Evolutionary conservation across 2,888 invertebrate genomes (phyloP).

Genomic region (Augochlorella aurata): DNA sequence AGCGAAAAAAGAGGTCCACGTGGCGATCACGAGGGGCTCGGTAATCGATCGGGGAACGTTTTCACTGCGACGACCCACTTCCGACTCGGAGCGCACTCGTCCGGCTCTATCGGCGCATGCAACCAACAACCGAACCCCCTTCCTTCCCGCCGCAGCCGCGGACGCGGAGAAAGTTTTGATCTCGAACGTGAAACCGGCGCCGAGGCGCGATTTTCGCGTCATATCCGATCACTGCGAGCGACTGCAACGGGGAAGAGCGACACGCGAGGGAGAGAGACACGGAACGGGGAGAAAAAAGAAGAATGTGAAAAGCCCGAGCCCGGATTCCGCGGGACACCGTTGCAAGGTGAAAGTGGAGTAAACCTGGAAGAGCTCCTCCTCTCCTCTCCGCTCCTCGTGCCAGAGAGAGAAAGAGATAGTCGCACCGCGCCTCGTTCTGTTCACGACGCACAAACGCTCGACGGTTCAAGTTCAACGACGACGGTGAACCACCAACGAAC

Average conservation of each 20-base stretch:
- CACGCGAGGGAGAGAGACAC: background rate
- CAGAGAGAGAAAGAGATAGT: conserved; percentile 1
- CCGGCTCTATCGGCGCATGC: conserved; percentile 48
- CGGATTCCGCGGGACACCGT: conserved; percentile 41
- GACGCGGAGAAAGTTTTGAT: conserved; percentile 64
- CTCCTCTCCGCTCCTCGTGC: background rate
- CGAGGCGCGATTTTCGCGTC: conserved; percentile 62
- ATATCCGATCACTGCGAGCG: conserved; percentile 51
- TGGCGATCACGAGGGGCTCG: conserved; percentile 9
- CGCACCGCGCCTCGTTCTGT: background rate
- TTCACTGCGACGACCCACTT: conserved; percentile 69
- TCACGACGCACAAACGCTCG: background rate
- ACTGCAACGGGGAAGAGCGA: background rate
- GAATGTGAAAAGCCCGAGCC: conserved; percentile 54
- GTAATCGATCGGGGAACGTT: conserved; percentile 64
- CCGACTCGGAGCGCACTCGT: conserved; percentile 29
- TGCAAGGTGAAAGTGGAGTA: conserved; percentile 51
- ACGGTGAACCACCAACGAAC: background rate
- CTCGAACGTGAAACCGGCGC: conserved; percentile 68
- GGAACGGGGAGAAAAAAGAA: conserved; percentile 9
- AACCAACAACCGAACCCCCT: conserved; percentile 16
- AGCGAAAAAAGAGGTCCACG: background rate
- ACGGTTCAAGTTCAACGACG: conserved; percentile 29
- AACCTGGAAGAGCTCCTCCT: conserved; percentile 24
- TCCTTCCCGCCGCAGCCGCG: background rate